Evolutionary conservation across 1,140 invertebrate species (phyloP), one percentile per base, ranked within the genome.

Genomic region (Tachypleus tridentatus): DNA sequence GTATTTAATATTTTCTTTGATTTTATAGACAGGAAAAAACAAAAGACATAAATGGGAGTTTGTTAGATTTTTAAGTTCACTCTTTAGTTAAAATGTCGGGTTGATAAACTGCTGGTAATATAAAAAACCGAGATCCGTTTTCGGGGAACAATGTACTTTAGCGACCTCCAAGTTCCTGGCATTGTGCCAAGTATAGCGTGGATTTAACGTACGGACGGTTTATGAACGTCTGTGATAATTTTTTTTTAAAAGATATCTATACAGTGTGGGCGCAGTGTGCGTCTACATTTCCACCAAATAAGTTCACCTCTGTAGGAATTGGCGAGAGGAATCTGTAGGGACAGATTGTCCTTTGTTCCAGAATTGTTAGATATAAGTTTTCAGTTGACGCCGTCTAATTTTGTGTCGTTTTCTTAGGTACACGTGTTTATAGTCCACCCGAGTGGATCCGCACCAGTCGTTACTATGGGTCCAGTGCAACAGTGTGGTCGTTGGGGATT

Each of bases 401-500:
- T 72, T 69, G 72, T 76, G 77, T 69, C 74, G 81, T 80, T 79
- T 72, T 73, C 77, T 7, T 70, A 80, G 79, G 80, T 66, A 86
- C 85, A 48, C 73, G 84, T 70, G 84, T 86, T 5, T 86, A 87
- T 72, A 81, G 82, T 69, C 85, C 85, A 49, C 85, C 85, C 29
- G 85, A 87, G 76, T 86, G 85, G 85, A 83, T 86, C 65, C 73
- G 76, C 57, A 74, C 77, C 59, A 78, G 79, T 58, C 72, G 80
- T 11, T 86, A 87, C 71, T 75, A 83, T 68, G 85, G 82, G 47
- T 72, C 77, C 3, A 76, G 82, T 53, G 83, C 83, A 50, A 82
- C 84, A 7, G 83, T 86, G 4, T 86, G 85, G 85, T 85, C 84
- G 0, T 75, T 86, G 58, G 85, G 85, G 56, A 83, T 86, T 67